Evolutionary conservation across 1,140 invertebrate species (phyloP), one percentile per base, ranked within the genome.

Genomic region (Xylocopa sonorina): DNA sequence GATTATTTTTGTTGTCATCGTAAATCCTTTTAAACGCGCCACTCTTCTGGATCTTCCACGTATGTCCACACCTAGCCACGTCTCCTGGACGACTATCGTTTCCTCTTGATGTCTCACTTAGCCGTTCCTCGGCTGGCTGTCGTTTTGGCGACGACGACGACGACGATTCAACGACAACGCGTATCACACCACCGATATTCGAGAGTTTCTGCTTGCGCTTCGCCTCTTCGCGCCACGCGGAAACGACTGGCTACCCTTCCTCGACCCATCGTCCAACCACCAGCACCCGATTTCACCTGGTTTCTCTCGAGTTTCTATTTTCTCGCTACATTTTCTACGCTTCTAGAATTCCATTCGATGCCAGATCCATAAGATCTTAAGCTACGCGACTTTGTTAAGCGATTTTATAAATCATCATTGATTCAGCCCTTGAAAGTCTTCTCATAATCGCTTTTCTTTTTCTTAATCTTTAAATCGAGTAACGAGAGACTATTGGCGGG

Each of bases 1-100:
- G 87, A 88, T 88, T 85, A 88, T 88, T 88, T 88, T 87, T 87
- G 84, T 87, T 88, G 87, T 87, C 83, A 85, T 87, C 85, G 78
- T 88, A 88, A 88, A 88, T 85, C 74, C 81, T 83, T 85, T 85
- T 80, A 81, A 85, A 87, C 63, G 76, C 75, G 75, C 63, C 83
- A 83, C 81, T 87, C 80, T 69, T 69, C 68, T 85, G 53, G 71
- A 50, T 76, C 79, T 68, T 82, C 57, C 73, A 83, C 85, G 74
- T 83, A 80, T 79, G 77, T 86, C 62, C 81, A 66, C 78, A 53
- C 81, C 66, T 77, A 84, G 64, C 68, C 51, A 63, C 75, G 60
- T 82, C 58, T 68, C 78, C 60, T 73, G 38, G 76, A 84, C 77
- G 80, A 88, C 79, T 85, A 84, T 86, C 78, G 63, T 51, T 53